Percentiles rank a stretch among this genome's conserved stretches.
phyloP scores from a whole-genome alignment of 2,113 vertebrate species.

The Baryphthengus martii region DNA sequence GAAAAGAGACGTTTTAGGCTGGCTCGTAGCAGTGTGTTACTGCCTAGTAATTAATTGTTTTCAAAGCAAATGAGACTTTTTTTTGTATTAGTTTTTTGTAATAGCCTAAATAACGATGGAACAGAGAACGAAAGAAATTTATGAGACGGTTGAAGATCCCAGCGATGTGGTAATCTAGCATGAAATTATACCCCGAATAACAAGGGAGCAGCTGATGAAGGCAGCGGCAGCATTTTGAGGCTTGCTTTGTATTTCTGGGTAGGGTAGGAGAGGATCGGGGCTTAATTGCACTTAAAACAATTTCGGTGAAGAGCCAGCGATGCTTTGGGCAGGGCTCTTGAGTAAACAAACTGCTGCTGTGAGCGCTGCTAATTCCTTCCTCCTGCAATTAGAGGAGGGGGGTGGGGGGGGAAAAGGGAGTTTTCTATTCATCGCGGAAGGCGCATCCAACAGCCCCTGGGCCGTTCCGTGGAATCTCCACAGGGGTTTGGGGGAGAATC shows the following conservation, averaged over 20 bases:
- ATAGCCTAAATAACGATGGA: neutral
- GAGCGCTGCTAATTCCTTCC: neutral
- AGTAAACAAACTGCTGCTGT: neutral
- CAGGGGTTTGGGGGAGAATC: too few relatives aligned
- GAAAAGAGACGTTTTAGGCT: neutral
- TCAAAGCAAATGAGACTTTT: neutral
- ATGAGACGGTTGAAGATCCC: neutral
- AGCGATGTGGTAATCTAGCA: neutral
- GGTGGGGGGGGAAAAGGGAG: too few relatives aligned
- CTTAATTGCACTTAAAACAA: slow-evolving; percentile 21
- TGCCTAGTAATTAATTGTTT: neutral
- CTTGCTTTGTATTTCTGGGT: slow-evolving; percentile 7
- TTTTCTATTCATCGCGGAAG: neutral
- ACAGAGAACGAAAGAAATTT: neutral
- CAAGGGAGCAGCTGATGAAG: neutral
- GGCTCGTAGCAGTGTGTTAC: neutral
- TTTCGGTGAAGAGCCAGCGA: neutral
- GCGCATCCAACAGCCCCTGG: neutral
- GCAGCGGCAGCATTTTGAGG: neutral
- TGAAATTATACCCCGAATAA: neutral
- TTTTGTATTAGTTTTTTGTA: neutral
- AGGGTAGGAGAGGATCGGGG: neutral
- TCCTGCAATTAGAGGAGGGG: neutral
- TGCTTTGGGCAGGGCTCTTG: neutral
- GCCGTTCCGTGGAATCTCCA: neutral